phyloP scores from a whole-genome alignment of 2,113 vertebrate species.

The Pituophis catenifer region DNA sequence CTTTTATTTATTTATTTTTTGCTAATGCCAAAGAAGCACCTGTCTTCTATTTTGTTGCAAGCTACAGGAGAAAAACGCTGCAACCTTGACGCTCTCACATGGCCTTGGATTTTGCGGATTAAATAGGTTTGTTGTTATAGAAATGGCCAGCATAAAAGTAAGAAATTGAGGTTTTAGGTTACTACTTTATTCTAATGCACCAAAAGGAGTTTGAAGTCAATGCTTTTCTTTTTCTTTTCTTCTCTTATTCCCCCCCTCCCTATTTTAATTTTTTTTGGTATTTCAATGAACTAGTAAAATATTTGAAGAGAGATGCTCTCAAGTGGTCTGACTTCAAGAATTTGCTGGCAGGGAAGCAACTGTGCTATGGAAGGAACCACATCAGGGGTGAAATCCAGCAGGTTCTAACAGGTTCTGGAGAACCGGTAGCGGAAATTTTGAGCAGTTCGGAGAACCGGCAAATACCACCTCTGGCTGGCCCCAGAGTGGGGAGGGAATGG shows the following conservation, averaged over 20 bases:
- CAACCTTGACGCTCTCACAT: not conserved
- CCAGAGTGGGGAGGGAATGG: no score
- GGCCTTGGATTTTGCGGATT: not conserved
- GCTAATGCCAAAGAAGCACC: not conserved
- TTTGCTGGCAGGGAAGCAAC: not conserved
- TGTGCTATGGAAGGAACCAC: not conserved
- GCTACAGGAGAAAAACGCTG: not conserved
- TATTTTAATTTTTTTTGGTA: not conserved
- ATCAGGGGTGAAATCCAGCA: no score
- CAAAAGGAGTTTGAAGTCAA: not conserved
- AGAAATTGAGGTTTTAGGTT: not conserved
- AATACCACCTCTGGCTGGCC: no score
- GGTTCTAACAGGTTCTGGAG: no score
- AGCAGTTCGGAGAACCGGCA: no score
- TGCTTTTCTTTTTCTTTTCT: not conserved
- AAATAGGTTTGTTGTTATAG: not conserved
- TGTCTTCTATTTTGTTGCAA: not conserved
- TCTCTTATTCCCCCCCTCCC: not conserved
- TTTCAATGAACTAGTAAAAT: not conserved
- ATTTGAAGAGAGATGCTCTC: not conserved
- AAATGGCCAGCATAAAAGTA: not conserved
- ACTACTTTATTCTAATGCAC: not conserved
- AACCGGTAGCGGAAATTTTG: no score
- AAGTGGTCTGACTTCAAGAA: not conserved
- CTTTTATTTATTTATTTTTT: not conserved